Evolutionary conservation across 2,888 invertebrate species (phyloP).

Genomic region (Phaedon cochleariae): DNA sequence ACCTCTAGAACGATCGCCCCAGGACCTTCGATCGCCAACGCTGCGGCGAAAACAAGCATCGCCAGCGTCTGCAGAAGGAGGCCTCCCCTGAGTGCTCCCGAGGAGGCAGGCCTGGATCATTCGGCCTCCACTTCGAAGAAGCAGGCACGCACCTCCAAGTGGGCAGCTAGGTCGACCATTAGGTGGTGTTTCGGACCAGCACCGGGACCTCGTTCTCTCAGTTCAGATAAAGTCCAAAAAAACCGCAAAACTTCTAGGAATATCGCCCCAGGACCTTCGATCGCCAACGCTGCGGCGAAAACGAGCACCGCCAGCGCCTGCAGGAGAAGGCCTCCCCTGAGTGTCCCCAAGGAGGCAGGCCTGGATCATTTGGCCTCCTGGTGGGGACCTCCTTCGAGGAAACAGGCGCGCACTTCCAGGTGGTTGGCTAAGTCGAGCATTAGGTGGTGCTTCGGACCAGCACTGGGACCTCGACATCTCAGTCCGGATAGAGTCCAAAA

Average conservation of each 20-base stretch:
- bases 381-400: constrained; percentile 71
- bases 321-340: constrained; percentile 33
- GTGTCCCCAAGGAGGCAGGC: constrained; percentile 62
- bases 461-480: constrained; percentile 84
- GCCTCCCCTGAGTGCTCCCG: constrained; percentile 46
- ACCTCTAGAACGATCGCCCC: too few relatives aligned
- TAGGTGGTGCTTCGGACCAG: constrained; percentile 78
- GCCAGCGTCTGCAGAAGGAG: constrained; percentile 35
- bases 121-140: constrained; percentile 72
- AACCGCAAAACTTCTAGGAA: constrained; percentile 46
- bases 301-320: constrained; percentile 40
- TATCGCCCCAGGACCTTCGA: too few relatives aligned
- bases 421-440: constrained; percentile 84
- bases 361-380: constrained; percentile 72
- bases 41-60: constrained; percentile 46
- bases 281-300: constrained; percentile 45
- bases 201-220: constrained; percentile 86
- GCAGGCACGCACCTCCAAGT: constrained; percentile 82
- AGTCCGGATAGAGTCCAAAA: too few relatives aligned
- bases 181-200: constrained; percentile 81
- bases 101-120: constrained; percentile 69
- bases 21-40: constrained; percentile 39
- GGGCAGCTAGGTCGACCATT: constrained; percentile 82
- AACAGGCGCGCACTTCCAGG: constrained; percentile 82
- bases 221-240: too few relatives aligned